These are phyloP conservation scores for Callionymus lyra DNA, from an alignment of 2,113 vertebrate species.

Conservation along the genomic window DNA sequence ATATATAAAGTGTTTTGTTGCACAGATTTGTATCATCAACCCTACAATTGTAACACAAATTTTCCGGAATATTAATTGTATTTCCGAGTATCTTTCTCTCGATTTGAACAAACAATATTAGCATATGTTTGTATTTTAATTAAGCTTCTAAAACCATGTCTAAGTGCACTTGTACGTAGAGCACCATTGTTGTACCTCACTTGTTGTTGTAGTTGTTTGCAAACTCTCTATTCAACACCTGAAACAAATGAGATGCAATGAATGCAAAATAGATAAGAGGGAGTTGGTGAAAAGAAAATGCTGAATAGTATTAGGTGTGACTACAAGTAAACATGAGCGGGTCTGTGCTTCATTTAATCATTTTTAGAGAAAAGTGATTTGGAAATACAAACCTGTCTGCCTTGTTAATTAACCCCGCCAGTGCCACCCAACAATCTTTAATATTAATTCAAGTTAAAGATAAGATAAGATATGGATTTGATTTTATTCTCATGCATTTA, in stretches of 20 bases:
- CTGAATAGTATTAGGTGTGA: slow-evolving; percentile 34
- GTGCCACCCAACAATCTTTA: too few relatives aligned
- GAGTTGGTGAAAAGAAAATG: slow-evolving; percentile 50
- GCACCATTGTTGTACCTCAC: slow-evolving; percentile 32
- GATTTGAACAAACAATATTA: slow-evolving; percentile 34
- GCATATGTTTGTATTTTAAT: slow-evolving; percentile 42
- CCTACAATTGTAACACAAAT: too few relatives aligned
- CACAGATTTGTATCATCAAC: too few relatives aligned
- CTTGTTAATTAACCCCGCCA: slow-evolving; percentile 37
- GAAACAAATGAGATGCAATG: slow-evolving; percentile 50
- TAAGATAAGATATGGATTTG: too few relatives aligned
- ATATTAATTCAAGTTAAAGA: too few relatives aligned
- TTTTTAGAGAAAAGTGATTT: too few relatives aligned
- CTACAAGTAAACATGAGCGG: slow-evolving; percentile 34
- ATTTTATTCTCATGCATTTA: too few relatives aligned
- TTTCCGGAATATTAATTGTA: too few relatives aligned
- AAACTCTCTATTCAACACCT: slow-evolving; percentile 30
- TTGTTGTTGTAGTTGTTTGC: slow-evolving; percentile 15
- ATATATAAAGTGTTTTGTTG: too few relatives aligned
- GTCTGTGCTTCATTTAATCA: slow-evolving; percentile 13
- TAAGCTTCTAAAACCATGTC: slow-evolving; percentile 37
- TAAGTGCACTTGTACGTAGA: slow-evolving; percentile 37
- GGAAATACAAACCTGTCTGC: slow-evolving; percentile 37
- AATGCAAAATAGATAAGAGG: slow-evolving; percentile 51
- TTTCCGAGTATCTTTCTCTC: not conserved